Conservation (phyloP, 2,888 invertebrate genomes). For the Oligia fasciuncula region DNA sequence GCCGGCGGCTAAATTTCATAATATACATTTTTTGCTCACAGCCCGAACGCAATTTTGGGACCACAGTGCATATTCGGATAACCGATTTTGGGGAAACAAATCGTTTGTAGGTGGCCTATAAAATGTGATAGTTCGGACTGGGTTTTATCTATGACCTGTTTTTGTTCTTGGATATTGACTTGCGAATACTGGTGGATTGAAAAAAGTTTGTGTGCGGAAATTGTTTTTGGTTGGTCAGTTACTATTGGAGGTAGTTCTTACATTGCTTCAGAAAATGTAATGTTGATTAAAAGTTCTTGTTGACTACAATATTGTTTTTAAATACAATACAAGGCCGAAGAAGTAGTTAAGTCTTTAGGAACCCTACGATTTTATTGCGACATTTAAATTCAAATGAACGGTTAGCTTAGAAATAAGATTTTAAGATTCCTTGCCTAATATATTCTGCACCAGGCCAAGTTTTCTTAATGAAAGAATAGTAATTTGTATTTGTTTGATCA, state of each 20-base stretch:
- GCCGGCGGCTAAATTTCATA: constrained; percentile 72
- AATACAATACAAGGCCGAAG: not conserved
- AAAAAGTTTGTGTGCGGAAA: constrained; percentile 15
- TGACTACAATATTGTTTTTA: not conserved
- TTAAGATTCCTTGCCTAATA: not conserved
- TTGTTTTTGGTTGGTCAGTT: constrained; percentile 4
- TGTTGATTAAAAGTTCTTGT: not conserved
- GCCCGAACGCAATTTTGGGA: constrained; percentile 71
- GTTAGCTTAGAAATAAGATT: not conserved
- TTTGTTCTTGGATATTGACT: constrained; percentile 44
- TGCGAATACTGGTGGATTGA: constrained; percentile 4
- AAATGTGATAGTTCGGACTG: constrained; percentile 32
- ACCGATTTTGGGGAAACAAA: constrained; percentile 47
- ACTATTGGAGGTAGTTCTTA: no score
- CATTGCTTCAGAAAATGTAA: not conserved
- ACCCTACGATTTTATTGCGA: not conserved
- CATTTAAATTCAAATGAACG: not conserved
- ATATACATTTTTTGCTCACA: constrained; percentile 74
- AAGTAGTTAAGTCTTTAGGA: not conserved
- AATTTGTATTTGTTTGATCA: not conserved
- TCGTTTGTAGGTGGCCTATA: constrained; percentile 38
- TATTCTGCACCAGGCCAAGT: not conserved
- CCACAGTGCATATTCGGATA: constrained; percentile 59
- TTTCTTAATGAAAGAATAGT: not conserved
- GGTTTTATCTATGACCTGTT: constrained; percentile 27